Base-by-base conservation (phyloP, 2,888 invertebrate genomes). In the Ophion slaviceki region DNA sequence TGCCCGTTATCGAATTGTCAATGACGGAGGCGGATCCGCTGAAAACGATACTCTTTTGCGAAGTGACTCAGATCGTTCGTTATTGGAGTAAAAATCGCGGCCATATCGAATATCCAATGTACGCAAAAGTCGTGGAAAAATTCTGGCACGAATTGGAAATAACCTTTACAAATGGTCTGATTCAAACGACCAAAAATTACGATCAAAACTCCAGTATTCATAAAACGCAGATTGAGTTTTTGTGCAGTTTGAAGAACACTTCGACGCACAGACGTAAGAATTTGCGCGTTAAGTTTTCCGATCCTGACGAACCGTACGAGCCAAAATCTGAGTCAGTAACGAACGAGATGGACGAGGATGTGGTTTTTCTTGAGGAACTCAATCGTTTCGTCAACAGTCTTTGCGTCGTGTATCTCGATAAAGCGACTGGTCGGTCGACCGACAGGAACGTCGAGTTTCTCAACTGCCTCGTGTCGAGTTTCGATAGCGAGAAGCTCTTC, bases 381-480 rank as follows among this genome's bases (percentile, higher is more conserved):
- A 92, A 94, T 40, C 91, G 94, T 0, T 89, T 95, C 0, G 95
- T 94, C 0, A 94, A 94, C 77, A 94, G 91, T 24, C 89, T 95
- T 0, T 95, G 95, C 87, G 91, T 94, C 2, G 93, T 94, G 17
- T 96, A 96, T 91, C 94, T 97, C 17, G 94, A 95, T n/a, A 95
- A 95, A 79, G 95, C 95, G 0, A 92, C 93, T 4, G 91, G 92
- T 10, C 93, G 94, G 32, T 94, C 94, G 4, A 84, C 80, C 77
- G 92, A 94, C 2, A 93, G 94, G 1, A 93, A 94, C 3, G 94
- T 96, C 40, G 92, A 94, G 10, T 94, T 96, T 75, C 89, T 97
- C 4, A 94, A 95, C 70, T 94, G 95, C 10, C 90, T 97, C 6
- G 92, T 96, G 0, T 91, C 94, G 57, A 95, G 96, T 89, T 96